Evolutionary conservation across 2,888 invertebrate genomes (phyloP), one percentile per base, ranked within the genome.

Genomic region (Amphipoea lucens): DNA sequence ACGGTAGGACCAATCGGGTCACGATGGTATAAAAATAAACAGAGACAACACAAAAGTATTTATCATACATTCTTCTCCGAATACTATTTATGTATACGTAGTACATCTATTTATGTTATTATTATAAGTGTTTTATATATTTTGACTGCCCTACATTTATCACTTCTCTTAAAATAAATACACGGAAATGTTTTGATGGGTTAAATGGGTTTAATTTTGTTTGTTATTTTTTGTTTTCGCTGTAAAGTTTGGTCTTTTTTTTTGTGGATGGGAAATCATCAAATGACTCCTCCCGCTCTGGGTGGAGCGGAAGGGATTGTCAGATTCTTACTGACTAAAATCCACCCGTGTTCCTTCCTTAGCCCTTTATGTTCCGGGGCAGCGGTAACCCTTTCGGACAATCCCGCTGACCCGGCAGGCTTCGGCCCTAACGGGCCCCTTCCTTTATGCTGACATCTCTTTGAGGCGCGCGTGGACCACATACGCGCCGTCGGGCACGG

Each of bases 101-200:
- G 29, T 73, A 29, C 20, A n/a, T 72, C 75, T 82, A 80, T 78
- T 86, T 88, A 69, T 68, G 77, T 68, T 23, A 23, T 20, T 29
- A 36, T 36, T 20, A 17, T 67, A 72, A 70, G 57, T 81, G 66
- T 80, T 69, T 69, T 76, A 71, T 23, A 73, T 68, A 69, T 74
- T 66, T 69, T 66, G 62, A 76, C 42, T 54, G 78, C 62, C 74
- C 65, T 62, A 83, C 71, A 87, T 86, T 40, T 74, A 83, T 77
- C 74, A 74, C 54, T 51, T 23, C 20, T 86, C 83, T 67, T 73
- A 70, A 83, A 82, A 84, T 86, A 82, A 82, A 71, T 70, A 70
- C 40, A 67, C 66, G 73, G 66, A 85, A 74, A 74, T 84, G 72
- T 84, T 85, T 78, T 83, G 66, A 87, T 75, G 60, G 63, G 0